Percentiles rank a stretch among this genome's conserved stretches.
phyloP scores from a whole-genome alignment of 1,140 invertebrate genomes.

The Rhagoletis zephyria region DNA sequence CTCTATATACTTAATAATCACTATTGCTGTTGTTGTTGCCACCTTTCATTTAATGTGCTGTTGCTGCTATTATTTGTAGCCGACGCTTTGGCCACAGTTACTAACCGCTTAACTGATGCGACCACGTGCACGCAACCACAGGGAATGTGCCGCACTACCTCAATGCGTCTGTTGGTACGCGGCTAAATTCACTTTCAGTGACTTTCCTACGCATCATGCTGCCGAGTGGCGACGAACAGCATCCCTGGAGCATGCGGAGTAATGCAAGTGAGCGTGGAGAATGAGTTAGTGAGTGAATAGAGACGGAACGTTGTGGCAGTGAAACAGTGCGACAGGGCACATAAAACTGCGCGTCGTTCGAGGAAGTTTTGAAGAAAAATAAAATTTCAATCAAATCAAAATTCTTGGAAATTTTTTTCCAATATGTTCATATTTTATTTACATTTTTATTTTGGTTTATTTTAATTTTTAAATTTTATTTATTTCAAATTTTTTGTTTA shows the following conservation, averaged over 20 bases:
- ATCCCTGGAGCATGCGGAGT: conserved; percentile 23
- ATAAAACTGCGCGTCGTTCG: not conserved
- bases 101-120: conserved; percentile 30
- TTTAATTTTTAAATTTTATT: not conserved
- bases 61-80: no score
- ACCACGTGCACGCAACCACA: conserved; percentile 48
- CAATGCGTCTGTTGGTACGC: not conserved
- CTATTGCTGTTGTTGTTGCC: not conserved
- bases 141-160: conserved; percentile 54
- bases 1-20: not conserved
- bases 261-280: not conserved
- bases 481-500: not conserved
- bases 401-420: no score
- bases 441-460: not conserved
- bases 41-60: no score
- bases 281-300: not conserved
- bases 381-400: not conserved
- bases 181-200: conserved; percentile 8
- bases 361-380: no score
- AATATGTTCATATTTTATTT: not conserved
- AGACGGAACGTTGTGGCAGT: not conserved
- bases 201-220: conserved; percentile 50
- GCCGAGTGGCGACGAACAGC: conserved; percentile 9
- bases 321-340: not conserved
- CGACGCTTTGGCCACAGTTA: not conserved